Evolutionary conservation across 1,140 invertebrate species (phyloP).

Genomic region (Hormaphis cornu): DNA sequence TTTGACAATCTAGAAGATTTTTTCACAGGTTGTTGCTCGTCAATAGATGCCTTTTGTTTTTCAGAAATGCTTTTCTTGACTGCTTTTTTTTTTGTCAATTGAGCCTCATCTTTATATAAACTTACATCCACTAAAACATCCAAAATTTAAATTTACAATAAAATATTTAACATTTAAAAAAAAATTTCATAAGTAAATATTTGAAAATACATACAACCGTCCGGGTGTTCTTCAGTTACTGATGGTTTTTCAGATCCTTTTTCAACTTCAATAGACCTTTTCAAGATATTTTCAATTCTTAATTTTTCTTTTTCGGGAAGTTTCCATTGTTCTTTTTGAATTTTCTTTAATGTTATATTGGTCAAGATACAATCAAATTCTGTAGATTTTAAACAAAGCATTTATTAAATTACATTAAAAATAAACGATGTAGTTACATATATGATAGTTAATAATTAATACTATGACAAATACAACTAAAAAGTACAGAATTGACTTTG

Average conservation of each 20-base stretch:
- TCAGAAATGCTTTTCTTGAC: constrained; percentile 9
- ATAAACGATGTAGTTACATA: too few species aligned
- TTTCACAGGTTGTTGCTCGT: constrained; percentile 15
- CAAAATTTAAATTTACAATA: constrained; percentile 35
- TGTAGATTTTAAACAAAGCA: constrained; percentile 45
- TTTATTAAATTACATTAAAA: too few species aligned
- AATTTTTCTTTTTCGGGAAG: constrained; percentile 61
- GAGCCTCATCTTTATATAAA: constrained; percentile 66
- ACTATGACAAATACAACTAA: too few species aligned
- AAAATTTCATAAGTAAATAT: too few species aligned
- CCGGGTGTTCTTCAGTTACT: constrained; percentile 73
- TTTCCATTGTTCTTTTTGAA: constrained; percentile 61
- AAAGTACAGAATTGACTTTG: too few species aligned
- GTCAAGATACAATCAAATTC: constrained; percentile 84
- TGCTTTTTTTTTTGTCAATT: constrained; percentile 52
- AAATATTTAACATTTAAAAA: too few species aligned
- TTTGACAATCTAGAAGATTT: constrained; percentile 8
- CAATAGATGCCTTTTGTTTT: background rate
- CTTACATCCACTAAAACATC: constrained; percentile 62
- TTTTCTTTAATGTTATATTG: constrained; percentile 65
- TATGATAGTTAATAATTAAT: too few species aligned
- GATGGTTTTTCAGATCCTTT: constrained; percentile 55
- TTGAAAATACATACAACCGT: constrained; percentile 74
- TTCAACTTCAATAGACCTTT: constrained; percentile 73
- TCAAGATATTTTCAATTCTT: constrained; percentile 72